Evolutionary conservation across 30 jellyfish, hydroid and myxozoan species (phyloP).

Genomic region (Pelagia noctiluca): DNA sequence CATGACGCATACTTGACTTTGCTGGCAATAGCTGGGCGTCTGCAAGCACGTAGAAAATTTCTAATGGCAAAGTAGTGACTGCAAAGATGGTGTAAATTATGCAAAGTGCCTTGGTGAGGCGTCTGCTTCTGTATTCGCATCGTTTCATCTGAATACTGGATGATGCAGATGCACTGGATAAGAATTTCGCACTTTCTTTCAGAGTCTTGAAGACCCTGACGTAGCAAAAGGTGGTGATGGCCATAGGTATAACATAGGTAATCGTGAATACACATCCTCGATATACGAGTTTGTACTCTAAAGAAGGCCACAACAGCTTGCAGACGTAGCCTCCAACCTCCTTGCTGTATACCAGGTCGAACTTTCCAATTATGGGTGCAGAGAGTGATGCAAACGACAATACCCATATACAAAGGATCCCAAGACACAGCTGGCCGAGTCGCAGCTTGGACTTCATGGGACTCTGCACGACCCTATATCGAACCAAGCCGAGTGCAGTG

Average conservation of each 20-base stretch:
- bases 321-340: conserved; percentile 46
- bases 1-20: conserved; percentile 11
- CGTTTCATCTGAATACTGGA: conserved; percentile 39
- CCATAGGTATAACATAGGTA: conserved; percentile 82
- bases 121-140: conserved; percentile 71
- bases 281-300: conserved; percentile 60
- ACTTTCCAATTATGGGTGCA: conserved; percentile 72
- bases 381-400: conserved; percentile 68
- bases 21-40: conserved; percentile 52
- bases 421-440: conserved; percentile 38
- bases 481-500: conserved; percentile 73
- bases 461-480: conserved; percentile 58
- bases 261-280: conserved; percentile 47
- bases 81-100: conserved; percentile 71
- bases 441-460: conserved; percentile 56
- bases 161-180: conserved; percentile 42
- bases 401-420: conserved; percentile 69
- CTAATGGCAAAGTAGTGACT: conserved; percentile 77
- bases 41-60: conserved; percentile 64
- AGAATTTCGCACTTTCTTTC: conserved; percentile 45
- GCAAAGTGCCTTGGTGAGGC: conserved; percentile 74
- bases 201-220: conserved; percentile 49
- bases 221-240: conserved; percentile 70
- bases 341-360: conserved; percentile 46
- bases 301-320: conserved; percentile 67